A percentile compares a stretch with the other conserved stretches of the same genome.
These are phyloP conservation scores for Tetranychus urticae DNA, from an alignment of 1,140 invertebrate genomes.

Conservation along the genomic window DNA sequence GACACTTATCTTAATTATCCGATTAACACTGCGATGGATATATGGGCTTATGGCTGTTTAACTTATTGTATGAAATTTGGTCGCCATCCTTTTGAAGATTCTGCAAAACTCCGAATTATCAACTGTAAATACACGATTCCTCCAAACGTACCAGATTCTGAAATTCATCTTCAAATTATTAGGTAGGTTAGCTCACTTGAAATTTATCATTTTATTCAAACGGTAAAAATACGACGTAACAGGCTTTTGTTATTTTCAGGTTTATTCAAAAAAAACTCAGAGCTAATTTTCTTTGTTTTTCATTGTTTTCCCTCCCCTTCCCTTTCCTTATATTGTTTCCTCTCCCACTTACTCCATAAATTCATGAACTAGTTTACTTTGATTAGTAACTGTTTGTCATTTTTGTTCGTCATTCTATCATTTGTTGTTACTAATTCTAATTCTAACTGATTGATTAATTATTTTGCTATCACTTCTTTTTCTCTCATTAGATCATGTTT, in stretches of 20 bases:
- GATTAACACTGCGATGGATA: constrained; percentile 60
- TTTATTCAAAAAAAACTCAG: not conserved
- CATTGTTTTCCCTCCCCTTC: no score
- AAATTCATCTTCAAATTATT: constrained; percentile 46
- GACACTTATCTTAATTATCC: constrained; percentile 91
- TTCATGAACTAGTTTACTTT: no score
- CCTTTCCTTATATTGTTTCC: no score
- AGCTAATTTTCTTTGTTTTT: no score
- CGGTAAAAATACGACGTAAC: constrained; percentile 16
- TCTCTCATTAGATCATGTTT: constrained; percentile 3
- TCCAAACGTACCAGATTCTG: constrained; percentile 45
- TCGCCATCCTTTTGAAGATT: constrained; percentile 90
- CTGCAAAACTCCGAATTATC: constrained; percentile 73
- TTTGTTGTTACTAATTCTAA: not conserved
- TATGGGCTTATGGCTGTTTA: constrained; percentile 93
- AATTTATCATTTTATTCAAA: not conserved
- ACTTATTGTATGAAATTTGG: constrained; percentile 74
- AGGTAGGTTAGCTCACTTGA: constrained; percentile 23
- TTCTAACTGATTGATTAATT: not conserved
- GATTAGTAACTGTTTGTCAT: no score
- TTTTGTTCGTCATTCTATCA: not conserved
- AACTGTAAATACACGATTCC: constrained; percentile 84
- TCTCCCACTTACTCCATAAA: no score
- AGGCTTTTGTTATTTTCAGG: not conserved
- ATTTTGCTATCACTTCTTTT: not conserved